phyloP scores from a whole-genome alignment of 2,888 invertebrate genomes.

The Lasioglossum villosulum region DNA sequence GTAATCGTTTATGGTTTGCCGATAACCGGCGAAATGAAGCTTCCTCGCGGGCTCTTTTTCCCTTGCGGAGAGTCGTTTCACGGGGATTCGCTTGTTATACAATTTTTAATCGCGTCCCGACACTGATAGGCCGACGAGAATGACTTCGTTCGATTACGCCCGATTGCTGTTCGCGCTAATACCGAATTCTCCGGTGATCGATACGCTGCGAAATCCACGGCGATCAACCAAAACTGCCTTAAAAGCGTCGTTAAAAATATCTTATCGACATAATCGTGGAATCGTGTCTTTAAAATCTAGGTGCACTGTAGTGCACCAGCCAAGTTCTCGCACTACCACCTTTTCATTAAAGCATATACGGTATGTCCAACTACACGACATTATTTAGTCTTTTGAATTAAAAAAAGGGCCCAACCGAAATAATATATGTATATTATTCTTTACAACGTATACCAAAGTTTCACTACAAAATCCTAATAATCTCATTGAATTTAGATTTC shows the following conservation, averaged over 20 bases:
- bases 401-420: no score
- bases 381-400: no score
- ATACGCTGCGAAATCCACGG: not conserved
- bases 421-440: no score
- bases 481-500: no score
- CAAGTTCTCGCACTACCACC: no score
- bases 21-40: conserved; percentile 45
- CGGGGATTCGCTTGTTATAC: conserved; percentile 29
- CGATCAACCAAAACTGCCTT: not conserved
- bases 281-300: no score
- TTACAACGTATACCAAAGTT: no score
- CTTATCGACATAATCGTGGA: not conserved
- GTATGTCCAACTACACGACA: no score
- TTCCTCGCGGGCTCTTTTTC: not conserved
- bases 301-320: no score
- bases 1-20: conserved; percentile 51
- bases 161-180: not conserved
- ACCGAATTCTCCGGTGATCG: not conserved
- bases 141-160: conserved; percentile 3
- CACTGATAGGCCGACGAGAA: not conserved
- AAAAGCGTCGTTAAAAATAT: not conserved
- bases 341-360: no score
- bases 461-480: no score
- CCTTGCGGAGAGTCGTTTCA: not conserved
- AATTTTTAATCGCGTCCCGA: conserved; percentile 26